Evolutionary conservation across 35 echinoderm and acorn worm genomes (phyloP).

Genomic region (Ophioderma brevispina): DNA sequence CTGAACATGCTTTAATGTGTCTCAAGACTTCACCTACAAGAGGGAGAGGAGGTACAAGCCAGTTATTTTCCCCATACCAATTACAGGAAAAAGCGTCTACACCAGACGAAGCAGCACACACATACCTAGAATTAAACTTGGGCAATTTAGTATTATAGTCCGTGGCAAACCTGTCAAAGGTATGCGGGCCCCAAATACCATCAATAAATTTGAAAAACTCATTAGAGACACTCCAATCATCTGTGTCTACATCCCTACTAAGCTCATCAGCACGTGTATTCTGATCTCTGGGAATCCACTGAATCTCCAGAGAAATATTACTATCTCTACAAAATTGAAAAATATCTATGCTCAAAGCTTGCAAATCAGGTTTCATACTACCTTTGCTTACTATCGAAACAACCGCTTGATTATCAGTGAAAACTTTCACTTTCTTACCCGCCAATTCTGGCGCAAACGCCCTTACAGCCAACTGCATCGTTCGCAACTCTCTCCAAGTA

Average conservation of each 20-base stretch:
- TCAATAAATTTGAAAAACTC: conserved; percentile 6
- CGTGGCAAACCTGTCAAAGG: too few species aligned
- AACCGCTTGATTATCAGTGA: conserved; percentile 30
- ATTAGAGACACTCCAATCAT: too few species aligned
- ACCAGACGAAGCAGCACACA: neutral
- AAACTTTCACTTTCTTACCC: neutral
- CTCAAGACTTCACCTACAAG: neutral
- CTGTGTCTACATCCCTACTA: conserved; percentile 5
- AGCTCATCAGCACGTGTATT: conserved; percentile 32
- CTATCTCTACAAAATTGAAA: conserved; percentile 24
- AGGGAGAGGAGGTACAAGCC: conserved; percentile 39
- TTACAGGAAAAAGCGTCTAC: conserved; percentile 34
- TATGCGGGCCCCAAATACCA: conserved; percentile 50
- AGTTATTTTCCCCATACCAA: conserved; percentile 48
- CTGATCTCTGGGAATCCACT: conserved; percentile 35
- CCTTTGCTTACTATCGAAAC: neutral
- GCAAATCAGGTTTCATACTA: conserved; percentile 21
- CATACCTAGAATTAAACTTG: conserved; percentile 37
- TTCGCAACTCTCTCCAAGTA: conserved; percentile 24
- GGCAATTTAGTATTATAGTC: conserved; percentile 5
- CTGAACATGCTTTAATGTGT: neutral
- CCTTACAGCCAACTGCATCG: neutral
- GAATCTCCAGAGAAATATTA: conserved; percentile 9
- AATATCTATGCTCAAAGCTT: conserved; percentile 32
- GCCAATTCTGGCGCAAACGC: neutral